Evolutionary conservation across 2,888 invertebrate species (phyloP).

Genomic region (Synergus itoensis): DNA sequence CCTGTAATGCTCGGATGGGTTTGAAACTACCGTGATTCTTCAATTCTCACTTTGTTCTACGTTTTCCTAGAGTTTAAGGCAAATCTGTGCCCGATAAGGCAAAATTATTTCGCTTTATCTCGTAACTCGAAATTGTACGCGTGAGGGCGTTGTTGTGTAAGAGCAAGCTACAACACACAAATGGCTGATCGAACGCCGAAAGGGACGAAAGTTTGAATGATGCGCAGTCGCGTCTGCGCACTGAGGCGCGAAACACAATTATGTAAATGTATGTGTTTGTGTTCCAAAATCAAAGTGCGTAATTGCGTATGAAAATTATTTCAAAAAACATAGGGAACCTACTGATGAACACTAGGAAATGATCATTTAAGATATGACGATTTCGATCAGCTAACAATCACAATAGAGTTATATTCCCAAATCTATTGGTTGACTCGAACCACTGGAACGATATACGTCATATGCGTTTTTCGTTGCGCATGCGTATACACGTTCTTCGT

Average conservation of each 20-base stretch:
- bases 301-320: neutral
- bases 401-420: too few species aligned
- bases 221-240: conserved; percentile 70
- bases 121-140: conserved; percentile 80
- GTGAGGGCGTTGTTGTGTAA: conserved; percentile 82
- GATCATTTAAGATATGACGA: neutral
- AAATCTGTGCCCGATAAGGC: neutral
- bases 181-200: conserved; percentile 70
- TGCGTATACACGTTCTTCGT: too few species aligned
- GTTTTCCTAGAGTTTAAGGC: neutral
- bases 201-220: conserved; percentile 67
- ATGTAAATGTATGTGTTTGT: neutral
- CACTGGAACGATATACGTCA: too few species aligned
- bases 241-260: conserved; percentile 14
- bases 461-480: too few species aligned
- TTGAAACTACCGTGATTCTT: conserved; percentile 43
- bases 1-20: conserved; percentile 37
- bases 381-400: neutral
- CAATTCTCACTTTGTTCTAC: conserved; percentile 47
- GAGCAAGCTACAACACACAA: conserved; percentile 72
- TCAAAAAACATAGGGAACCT: neutral
- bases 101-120: conserved; percentile 68
- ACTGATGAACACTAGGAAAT: neutral
- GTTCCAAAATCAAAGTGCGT: neutral
- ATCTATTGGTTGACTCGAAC: too few species aligned